Evolutionary conservation across 2,888 invertebrate species (phyloP).

Genomic region (Elegia similella): DNA sequence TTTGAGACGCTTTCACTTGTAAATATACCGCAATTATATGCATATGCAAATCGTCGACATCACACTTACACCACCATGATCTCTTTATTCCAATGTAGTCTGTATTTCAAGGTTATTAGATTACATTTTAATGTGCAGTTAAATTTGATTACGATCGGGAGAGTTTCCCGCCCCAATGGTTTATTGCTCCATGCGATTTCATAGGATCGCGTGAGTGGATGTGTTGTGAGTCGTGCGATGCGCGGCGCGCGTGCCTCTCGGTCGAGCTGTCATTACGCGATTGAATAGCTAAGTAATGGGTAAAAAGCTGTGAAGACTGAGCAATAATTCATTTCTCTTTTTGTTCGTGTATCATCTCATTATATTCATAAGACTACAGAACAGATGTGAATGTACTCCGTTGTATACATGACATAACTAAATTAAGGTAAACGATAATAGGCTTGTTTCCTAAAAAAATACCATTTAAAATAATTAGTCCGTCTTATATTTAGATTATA

Average conservation of each 20-base stretch:
- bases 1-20: background rate
- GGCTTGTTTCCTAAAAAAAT: too few relatives aligned
- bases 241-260: background rate
- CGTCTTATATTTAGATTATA: too few relatives aligned
- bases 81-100: background rate
- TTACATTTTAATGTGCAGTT: background rate
- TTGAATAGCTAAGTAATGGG: conserved; percentile 5
- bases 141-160: background rate
- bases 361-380: background rate
- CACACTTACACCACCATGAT: background rate
- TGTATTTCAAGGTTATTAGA: background rate
- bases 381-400: too few relatives aligned
- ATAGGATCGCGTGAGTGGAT: background rate
- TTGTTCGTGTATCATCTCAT: background rate
- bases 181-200: conserved; percentile 11
- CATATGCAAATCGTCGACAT: conserved; percentile 1
- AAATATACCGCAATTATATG: background rate
- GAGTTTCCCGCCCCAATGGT: conserved; percentile 2
- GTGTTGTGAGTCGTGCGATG: background rate
- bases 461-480: too few relatives aligned
- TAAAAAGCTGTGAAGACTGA: conserved; percentile 4
- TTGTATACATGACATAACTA: too few relatives aligned
- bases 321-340: conserved; percentile 20
- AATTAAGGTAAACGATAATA: too few relatives aligned
- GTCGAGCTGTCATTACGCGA: conserved; percentile 1